Percentiles rank a stretch among this genome's conserved stretches.
Conservation (phyloP, 2,888 invertebrate species). For the Apamea sordens region DNA sequence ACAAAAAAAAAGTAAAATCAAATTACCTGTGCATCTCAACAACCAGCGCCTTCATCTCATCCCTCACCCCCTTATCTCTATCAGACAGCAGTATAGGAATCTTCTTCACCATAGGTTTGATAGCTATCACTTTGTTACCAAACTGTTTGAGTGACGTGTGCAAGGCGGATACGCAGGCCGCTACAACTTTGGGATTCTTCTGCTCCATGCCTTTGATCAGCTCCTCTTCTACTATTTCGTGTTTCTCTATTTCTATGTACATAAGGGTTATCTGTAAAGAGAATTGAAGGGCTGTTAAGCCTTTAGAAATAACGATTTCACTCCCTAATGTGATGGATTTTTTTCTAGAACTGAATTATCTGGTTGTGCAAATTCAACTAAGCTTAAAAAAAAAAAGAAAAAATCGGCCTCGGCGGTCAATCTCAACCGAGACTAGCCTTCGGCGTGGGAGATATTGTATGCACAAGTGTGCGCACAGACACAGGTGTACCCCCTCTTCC, state of each 20-base stretch:
- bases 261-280: constrained; percentile 94
- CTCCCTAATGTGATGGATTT: background rate
- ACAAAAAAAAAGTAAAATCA: constrained; percentile 33
- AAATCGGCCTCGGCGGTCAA: too few species aligned
- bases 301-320: background rate
- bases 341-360: background rate
- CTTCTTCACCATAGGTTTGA: constrained; percentile 97
- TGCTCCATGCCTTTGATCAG: constrained; percentile 97
- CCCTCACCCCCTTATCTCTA: constrained; percentile 97
- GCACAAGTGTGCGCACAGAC: too few species aligned
- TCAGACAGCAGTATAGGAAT: constrained; percentile 96
- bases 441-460: too few species aligned
- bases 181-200: constrained; percentile 98
- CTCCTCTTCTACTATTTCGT: constrained; percentile 97
- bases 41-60: constrained; percentile 97
- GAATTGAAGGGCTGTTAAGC: background rate
- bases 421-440: too few species aligned
- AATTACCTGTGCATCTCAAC: constrained; percentile 95
- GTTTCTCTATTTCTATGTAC: constrained; percentile 99
- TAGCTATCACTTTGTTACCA: constrained; percentile 96
- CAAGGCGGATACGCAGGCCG: constrained; percentile 94
- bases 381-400: too few species aligned
- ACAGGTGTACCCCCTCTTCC: too few species aligned
- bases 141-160: constrained; percentile 96
- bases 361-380: too few species aligned